Evolutionary conservation across 1,140 invertebrate species (phyloP), one percentile per base, ranked within the genome.

Genomic region (Pantala flavescens): DNA sequence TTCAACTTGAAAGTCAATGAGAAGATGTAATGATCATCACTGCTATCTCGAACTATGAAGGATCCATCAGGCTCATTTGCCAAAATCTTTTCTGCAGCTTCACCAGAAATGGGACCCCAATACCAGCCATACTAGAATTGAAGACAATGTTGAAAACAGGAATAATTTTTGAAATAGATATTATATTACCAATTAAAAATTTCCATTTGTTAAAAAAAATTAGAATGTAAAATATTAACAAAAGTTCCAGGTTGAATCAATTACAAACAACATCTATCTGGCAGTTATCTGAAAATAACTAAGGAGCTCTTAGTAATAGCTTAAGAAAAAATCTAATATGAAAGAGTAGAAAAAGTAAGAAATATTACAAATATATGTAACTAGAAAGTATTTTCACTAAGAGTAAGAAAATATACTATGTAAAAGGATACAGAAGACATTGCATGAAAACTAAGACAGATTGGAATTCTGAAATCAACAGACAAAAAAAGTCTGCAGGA

Each of bases 11-110:
- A 98, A 49, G 95, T 97, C 71, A 99, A 85, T 74, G 95, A 97
- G 83, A 98, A 97, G 79, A 99, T 97, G 84, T 98, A 98, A 84
- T 96, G 93, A 84, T 97, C 93, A 83, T 98, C 96, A 77, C 95
- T 97, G 80, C 94, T 97, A 82, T 98, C 97, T 76, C 96, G 87
- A n/a, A 98, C 95, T 74, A 98, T 95, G 80, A 98, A 98, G 14
- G 92, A 94, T 12, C 93, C 97, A 82, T 98, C 96, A 0, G 95
- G 95, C 84, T 98, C 96, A 80, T 94, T 95, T 7, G 91, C 92
- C 21, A 99, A 85, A 77, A 98, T 91, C 83, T 94, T 94, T 82
- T 98, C 96, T 0, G 96, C 96, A 75, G 92, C 91, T 83, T 97
- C 94, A 72, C 95, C 93, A 74, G 93, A 95, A 79, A 98, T 89